Evolutionary conservation across 2,113 vertebrate species (phyloP), one percentile per base, ranked within the genome.

Genomic region (Osmerus mordax): DNA sequence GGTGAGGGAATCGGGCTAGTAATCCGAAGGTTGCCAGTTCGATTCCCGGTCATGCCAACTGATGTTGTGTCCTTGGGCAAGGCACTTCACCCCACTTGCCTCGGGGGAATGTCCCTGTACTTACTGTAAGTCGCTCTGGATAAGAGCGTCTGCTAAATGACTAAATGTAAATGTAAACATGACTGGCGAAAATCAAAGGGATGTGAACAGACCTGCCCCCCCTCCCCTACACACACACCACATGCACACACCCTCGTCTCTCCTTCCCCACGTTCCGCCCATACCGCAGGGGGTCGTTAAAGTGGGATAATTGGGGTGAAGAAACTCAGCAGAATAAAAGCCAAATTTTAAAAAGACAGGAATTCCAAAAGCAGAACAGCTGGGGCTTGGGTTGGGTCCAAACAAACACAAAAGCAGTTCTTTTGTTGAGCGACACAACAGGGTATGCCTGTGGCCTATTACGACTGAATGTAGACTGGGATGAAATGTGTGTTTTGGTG

Each of bases 341-440:
- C 68, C 73, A 80, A 51, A 23, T 74, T 51, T 41, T 63, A 81
- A 76, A 75, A 63, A 29, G 23, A 25, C 11, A 59, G 36, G 13
- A 77, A 86, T 82, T 88, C 75, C 84, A 47, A 79, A 58, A 66
- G 68, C 56, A 41, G 56, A 59, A 71, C 79, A 78, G 77, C 60
- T 70, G 70, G 52, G 66, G 61, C 78, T 72, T 85, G 80, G 86
- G 81, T 29, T 11, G 63, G 69, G 72, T 83, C 83, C 82, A 85
- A 84, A 21, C 4, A 59, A 21, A 21, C 21, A 86, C 76, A 81
- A 81, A 79, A 73, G 76, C 75, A 66, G 52, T 65, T 82, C 78
- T 78, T 86, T 83, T 83, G 82, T 79, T 72, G 76, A 74, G 83
- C 15, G 63, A 21, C 82, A 82, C 81, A 86, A 83, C 79, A 87